Evolutionary conservation across 2,888 invertebrate species (phyloP), one percentile per base, ranked within the genome.

Genomic region (Megastigmus dorsalis): DNA sequence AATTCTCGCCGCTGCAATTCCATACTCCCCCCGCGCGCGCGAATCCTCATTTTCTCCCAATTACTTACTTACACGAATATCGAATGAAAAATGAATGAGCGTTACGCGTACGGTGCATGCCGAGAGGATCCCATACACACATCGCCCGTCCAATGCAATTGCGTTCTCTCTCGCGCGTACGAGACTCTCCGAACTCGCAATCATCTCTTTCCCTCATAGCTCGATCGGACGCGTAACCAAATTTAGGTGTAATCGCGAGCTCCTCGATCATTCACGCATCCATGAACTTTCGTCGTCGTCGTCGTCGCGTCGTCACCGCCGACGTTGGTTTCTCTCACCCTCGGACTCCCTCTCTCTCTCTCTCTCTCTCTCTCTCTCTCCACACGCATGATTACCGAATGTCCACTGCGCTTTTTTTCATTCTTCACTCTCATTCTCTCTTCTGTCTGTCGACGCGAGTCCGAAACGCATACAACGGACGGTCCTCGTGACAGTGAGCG

Each of bases 251-350:
- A 84, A 85, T 84, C 82, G 79, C 79, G 74, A 73, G 75, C 78
- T 82, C 80, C 80, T 86, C 84, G 79, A 86, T 86, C 86, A 87
- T 87, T 85, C 84, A 86, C 84, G 85, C 81, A 82, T 80, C 80
- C 81, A 62, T 78, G 81, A 81, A 73, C 79, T 76, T 79, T 76
- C 79, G 28, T 20, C 45, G 26, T 18, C 33, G 26, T 4, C 23
- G n/a, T n/a, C 23, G 15, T 36, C 23, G 9, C 23, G 9, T 10
- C 13, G 26, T 4, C 23, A n/a, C n/a, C 23, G 15, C 20, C 23
- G 9, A n/a, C 23, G 9, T 10, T 6, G 1, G 10, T 18, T 10
- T 48, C 28, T 28, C 30, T 60, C 52, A 73, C 77, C n/a, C n/a
- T n/a, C 77, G 68, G 69, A n/a, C 74, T 59, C 69, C 59, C 67